phyloP scores from a whole-genome alignment of 1,140 invertebrate genomes.

The Megalonaias nervosa region DNA sequence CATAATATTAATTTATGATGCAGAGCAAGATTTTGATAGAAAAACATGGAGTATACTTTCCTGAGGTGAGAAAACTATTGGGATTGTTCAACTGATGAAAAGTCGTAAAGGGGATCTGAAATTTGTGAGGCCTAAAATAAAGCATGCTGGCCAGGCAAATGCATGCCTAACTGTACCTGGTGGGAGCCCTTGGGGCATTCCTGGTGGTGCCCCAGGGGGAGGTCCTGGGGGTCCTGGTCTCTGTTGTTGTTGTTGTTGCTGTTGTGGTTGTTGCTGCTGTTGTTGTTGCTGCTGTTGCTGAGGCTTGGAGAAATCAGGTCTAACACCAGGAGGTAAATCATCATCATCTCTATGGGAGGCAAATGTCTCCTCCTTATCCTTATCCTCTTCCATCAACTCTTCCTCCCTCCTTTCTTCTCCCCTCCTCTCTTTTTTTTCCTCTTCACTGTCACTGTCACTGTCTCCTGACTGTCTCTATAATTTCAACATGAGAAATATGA shows the following conservation, averaged over 20 bases:
- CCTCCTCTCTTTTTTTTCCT: background rate
- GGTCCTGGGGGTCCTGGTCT: slow-evolving; percentile 55
- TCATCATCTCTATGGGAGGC: slow-evolving; percentile 25
- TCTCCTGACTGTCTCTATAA: slow-evolving; percentile 13
- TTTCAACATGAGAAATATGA: background rate
- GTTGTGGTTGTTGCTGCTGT: slow-evolving; percentile 12
- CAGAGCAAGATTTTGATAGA: too few relatives aligned
- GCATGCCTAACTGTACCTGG: slow-evolving; percentile 44
- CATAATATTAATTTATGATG: too few relatives aligned
- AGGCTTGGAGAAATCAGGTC: background rate
- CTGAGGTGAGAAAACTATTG: too few relatives aligned
- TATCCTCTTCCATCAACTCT: slow-evolving; percentile 40
- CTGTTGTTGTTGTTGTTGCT: background rate
- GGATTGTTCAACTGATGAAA: too few relatives aligned
- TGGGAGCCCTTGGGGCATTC: slow-evolving; percentile 54
- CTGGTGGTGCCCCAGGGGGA: slow-evolving; percentile 59
- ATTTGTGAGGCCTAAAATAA: too few relatives aligned
- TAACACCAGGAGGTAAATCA: slow-evolving; percentile 22
- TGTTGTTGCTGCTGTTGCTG: slow-evolving; percentile 1
- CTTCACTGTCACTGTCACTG: slow-evolving; percentile 36
- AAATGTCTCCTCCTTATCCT: slow-evolving; percentile 32
- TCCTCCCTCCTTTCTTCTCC: slow-evolving; percentile 3
- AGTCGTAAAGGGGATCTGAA: too few relatives aligned
- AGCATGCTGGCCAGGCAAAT: too few relatives aligned
- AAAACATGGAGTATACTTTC: too few relatives aligned